Evolutionary conservation across 2,888 invertebrate species (phyloP).

Genomic region (Biston stratarius): DNA sequence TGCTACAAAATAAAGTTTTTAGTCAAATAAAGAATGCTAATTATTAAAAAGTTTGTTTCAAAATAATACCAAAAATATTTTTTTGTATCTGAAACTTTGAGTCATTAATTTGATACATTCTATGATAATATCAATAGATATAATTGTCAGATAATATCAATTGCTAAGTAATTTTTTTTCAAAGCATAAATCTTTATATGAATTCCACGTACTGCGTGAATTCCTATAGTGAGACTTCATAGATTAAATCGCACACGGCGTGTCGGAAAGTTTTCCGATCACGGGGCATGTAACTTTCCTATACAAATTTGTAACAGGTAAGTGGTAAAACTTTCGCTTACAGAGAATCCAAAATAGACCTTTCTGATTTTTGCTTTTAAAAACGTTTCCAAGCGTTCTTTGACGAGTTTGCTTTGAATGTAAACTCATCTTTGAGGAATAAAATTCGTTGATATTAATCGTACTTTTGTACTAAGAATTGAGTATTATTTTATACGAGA

Average conservation of each 20-base stretch:
- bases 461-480: neutral
- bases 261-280: slow-evolving; percentile 46
- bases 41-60: too few relatives aligned
- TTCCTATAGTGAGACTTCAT: slow-evolving; percentile 9
- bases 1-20: too few relatives aligned
- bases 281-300: slow-evolving; percentile 42
- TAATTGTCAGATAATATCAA: neutral
- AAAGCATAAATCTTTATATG: neutral
- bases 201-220: slow-evolving; percentile 18
- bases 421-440: slow-evolving; percentile 14
- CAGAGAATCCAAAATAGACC: slow-evolving; percentile 36
- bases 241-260: slow-evolving; percentile 45
- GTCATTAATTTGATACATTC: too few relatives aligned
- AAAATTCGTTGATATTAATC: slow-evolving; percentile 1
- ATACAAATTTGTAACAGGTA: slow-evolving; percentile 48
- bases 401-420: slow-evolving; percentile 30
- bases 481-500: neutral
- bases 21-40: too few relatives aligned
- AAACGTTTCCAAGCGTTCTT: slow-evolving; percentile 26
- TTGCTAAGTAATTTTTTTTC: neutral
- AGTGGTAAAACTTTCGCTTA: slow-evolving; percentile 41
- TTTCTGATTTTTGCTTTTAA: slow-evolving; percentile 28
- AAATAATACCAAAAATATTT: too few relatives aligned
- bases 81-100: too few relatives aligned
- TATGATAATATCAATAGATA: too few relatives aligned